Conservation (phyloP, 2,797 vertebrate genomes). For the Sparidentex hasta region DNA sequence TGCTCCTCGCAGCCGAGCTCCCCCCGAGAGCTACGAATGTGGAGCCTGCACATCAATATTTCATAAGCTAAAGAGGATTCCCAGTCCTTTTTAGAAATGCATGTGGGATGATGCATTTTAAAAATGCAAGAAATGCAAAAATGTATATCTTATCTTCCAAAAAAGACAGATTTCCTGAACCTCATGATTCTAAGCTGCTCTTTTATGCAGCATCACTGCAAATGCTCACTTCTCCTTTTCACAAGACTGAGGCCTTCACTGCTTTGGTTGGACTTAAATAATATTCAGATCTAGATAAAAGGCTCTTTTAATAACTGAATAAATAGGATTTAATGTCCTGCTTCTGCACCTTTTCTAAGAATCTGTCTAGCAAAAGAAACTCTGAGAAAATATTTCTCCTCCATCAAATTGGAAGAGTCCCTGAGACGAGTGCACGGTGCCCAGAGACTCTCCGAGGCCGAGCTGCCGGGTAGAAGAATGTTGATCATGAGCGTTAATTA, state of each 20-base stretch:
- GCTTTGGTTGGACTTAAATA: background rate
- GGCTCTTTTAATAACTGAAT: no score
- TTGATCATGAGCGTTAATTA: slow-evolving; percentile 71
- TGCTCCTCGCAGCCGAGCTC: background rate
- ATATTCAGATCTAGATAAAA: background rate
- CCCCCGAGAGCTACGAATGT: background rate
- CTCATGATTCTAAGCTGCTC: no score
- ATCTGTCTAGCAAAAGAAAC: background rate
- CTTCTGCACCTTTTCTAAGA: background rate
- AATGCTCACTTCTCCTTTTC: background rate
- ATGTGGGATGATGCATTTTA: background rate
- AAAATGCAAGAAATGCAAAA: background rate
- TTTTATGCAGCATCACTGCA: background rate
- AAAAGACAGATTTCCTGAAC: background rate
- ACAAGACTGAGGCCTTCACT: background rate
- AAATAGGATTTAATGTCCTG: background rate
- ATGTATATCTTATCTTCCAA: background rate
- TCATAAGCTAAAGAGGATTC: background rate
- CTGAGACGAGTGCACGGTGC: background rate
- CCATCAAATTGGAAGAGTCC: background rate
- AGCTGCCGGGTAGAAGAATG: slow-evolving; percentile 28
- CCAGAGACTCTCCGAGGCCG: background rate
- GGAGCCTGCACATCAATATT: background rate
- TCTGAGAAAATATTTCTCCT: background rate
- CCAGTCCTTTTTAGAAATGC: background rate